These are phyloP conservation scores for Saguinus imperator DNA, from an alignment of 2,113 vertebrate genomes.

Conservation along the genomic window DNA sequence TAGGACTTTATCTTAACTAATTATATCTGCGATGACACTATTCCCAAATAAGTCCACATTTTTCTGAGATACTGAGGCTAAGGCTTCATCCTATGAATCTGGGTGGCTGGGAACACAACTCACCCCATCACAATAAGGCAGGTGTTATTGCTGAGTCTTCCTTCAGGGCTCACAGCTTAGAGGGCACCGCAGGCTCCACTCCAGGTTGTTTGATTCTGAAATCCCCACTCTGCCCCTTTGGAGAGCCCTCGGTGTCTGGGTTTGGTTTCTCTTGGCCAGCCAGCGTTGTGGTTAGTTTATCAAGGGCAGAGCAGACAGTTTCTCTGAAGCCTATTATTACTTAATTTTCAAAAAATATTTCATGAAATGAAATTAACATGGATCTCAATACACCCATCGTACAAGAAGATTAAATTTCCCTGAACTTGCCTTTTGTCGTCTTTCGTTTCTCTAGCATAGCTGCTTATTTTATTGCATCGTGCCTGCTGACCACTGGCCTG, in stretches of 20 bases:
- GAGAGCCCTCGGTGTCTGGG: background rate
- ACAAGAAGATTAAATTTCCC: background rate
- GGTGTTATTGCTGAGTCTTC: background rate
- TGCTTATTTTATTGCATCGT: background rate
- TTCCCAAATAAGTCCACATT: background rate
- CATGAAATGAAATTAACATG: background rate
- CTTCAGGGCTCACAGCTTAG: background rate
- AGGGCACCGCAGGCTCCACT: background rate
- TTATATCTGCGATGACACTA: background rate
- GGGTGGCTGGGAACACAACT: background rate
- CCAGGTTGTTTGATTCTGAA: background rate
- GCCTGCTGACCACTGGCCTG: background rate
- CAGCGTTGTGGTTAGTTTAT: background rate
- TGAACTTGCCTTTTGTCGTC: background rate
- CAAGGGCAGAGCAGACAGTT: background rate
- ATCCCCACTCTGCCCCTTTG: background rate
- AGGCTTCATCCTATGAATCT: background rate
- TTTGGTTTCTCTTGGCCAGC: background rate
- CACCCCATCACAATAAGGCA: background rate
- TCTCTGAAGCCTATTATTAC: background rate
- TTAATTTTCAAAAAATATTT: background rate
- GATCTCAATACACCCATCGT: background rate
- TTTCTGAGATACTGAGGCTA: background rate
- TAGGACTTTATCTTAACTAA: background rate
- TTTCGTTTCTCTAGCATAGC: background rate